These are phyloP conservation scores for Anthopleura xanthogrammica DNA, from an alignment of 92 coral and sea anemone genomes.

Conservation along the genomic window DNA sequence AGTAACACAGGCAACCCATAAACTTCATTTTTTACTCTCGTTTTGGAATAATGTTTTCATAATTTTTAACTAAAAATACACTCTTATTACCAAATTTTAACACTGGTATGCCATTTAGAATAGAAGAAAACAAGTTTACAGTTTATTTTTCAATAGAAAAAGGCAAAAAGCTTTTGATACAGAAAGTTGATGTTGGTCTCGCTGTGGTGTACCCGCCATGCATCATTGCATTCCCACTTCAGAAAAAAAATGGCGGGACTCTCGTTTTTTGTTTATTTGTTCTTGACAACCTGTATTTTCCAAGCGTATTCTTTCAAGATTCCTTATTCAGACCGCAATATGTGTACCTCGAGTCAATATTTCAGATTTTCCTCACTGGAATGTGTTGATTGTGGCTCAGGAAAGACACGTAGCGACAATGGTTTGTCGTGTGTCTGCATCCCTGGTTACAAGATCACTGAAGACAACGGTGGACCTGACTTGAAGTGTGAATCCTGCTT, in stretches of 20 bases:
- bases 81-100: neutral
- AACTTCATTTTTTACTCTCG: neutral
- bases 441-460: slow-evolving; percentile 56
- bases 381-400: slow-evolving; percentile 58
- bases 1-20: slow-evolving; percentile 27
- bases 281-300: slow-evolving; percentile 17
- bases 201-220: neutral
- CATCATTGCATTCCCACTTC: slow-evolving; percentile 1
- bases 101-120: neutral
- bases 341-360: slow-evolving; percentile 51
- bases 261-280: slow-evolving; percentile 10
- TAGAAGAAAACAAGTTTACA: neutral
- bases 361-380: slow-evolving; percentile 72
- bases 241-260: slow-evolving; percentile 33
- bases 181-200: neutral
- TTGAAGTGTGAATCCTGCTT: slow-evolving; percentile 40
- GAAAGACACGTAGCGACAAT: slow-evolving; percentile 50
- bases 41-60: too few relatives aligned
- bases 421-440: slow-evolving; percentile 63
- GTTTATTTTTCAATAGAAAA: neutral
- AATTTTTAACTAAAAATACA: too few relatives aligned
- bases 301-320: slow-evolving; percentile 37
- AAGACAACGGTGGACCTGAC: slow-evolving; percentile 51
- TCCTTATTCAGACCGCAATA: slow-evolving; percentile 49
- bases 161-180: neutral